Conservation (phyloP, 2,797 vertebrate species). For the Sebastolobus altivelis region DNA sequence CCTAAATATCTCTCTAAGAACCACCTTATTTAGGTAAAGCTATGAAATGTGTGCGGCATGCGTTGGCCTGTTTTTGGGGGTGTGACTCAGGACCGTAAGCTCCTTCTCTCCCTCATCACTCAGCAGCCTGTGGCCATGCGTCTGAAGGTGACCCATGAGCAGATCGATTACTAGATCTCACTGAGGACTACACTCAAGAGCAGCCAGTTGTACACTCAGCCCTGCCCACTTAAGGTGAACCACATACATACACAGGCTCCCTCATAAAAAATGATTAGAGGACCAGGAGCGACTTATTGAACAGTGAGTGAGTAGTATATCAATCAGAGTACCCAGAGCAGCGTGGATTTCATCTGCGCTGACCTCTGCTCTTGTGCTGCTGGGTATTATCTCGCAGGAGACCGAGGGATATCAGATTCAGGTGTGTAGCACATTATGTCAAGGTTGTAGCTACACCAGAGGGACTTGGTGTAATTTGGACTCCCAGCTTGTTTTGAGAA, state of each 20-base stretch:
- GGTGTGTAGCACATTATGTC: constrained; percentile 73
- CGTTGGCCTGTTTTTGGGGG: constrained; percentile 3
- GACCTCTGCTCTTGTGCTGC: constrained; percentile 55
- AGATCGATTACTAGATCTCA: constrained; percentile 69
- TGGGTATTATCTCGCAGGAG: constrained; percentile 36
- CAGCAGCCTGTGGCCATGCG: constrained; percentile 43
- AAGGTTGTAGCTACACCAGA: constrained; percentile 72
- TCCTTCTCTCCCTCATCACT: constrained; percentile 42
- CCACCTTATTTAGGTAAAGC: background rate
- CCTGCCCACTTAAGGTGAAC: constrained; percentile 36
- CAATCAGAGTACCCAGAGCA: constrained; percentile 29
- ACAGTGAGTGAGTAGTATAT: constrained; percentile 44
- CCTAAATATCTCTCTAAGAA: background rate
- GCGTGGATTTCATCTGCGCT: constrained; percentile 51
- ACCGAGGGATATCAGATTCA: constrained; percentile 59
- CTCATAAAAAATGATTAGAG: constrained; percentile 9
- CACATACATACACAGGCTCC: constrained; percentile 16
- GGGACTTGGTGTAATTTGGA: constrained; percentile 58
- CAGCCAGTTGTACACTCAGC: constrained; percentile 36
- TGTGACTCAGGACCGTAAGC: constrained; percentile 7
- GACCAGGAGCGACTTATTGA: constrained; percentile 14
- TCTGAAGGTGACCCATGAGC: constrained; percentile 79
- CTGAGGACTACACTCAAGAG: constrained; percentile 48
- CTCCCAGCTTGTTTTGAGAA: constrained; percentile 60
- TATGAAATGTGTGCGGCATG: constrained; percentile 7